Percentiles rank a stretch among this genome's conserved stretches.
phyloP scores from a whole-genome alignment of 2,797 vertebrate genomes.

The Chanos chanos region DNA sequence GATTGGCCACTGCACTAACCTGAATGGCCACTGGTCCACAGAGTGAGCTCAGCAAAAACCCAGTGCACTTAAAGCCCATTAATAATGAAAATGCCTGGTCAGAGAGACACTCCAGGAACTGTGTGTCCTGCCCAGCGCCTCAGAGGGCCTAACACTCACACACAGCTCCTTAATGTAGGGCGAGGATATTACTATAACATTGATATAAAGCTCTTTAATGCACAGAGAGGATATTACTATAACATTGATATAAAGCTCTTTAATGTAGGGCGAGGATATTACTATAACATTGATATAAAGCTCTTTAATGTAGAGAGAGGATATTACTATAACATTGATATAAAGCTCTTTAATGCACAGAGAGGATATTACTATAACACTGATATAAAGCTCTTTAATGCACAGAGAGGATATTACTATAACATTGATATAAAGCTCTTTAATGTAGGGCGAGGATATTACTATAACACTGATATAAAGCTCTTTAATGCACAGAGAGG shows the following conservation, averaged over 20 bases:
- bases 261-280: background rate
- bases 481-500: too few species aligned
- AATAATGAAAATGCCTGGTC: slow-evolving; percentile 8
- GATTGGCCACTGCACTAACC: background rate
- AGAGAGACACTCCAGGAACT: slow-evolving; percentile 1
- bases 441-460: too few species aligned
- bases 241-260: background rate
- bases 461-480: too few species aligned
- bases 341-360: too few species aligned
- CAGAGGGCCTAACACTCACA: background rate
- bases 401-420: too few species aligned
- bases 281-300: background rate
- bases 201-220: slow-evolving; percentile 10
- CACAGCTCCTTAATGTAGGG: background rate
- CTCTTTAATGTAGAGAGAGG: too few species aligned
- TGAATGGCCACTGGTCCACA: slow-evolving; percentile 25
- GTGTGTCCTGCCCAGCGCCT: background rate
- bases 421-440: too few species aligned
- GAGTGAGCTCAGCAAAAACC: slow-evolving; percentile 12
- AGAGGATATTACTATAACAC: too few species aligned
- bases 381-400: too few species aligned
- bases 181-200: too few species aligned
- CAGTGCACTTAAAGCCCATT: slow-evolving; percentile 8
- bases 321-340: too few species aligned
- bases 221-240: background rate